These are phyloP conservation scores for Ciconia stormi DNA, from an alignment of 2,113 vertebrate species.

Conservation along the genomic window DNA sequence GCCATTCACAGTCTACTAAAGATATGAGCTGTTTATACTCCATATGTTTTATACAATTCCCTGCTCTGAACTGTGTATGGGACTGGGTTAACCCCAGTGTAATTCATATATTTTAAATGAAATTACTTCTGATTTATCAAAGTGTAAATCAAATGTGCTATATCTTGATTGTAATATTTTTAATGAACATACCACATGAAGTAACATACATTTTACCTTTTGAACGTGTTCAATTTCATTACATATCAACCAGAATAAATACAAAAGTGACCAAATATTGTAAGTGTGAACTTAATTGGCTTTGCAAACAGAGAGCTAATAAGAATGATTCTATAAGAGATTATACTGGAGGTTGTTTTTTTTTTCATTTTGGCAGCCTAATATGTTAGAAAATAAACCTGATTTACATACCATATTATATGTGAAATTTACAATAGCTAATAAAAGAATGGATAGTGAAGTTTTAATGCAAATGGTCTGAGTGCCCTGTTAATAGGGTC, in stretches of 20 bases:
- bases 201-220: neutral
- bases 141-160: neutral
- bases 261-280: neutral
- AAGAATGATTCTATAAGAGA: neutral
- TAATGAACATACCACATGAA: neutral
- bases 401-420: neutral
- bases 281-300: neutral
- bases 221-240: neutral
- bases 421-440: neutral
- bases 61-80: neutral
- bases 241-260: neutral
- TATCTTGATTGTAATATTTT: neutral
- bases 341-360: neutral
- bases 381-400: neutral
- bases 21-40: neutral
- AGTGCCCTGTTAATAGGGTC: neutral
- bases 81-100: neutral
- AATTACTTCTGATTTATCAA: neutral
- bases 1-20: neutral
- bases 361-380: neutral
- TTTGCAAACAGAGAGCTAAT: neutral
- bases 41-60: neutral
- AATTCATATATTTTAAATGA: neutral
- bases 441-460: neutral
- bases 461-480: neutral